Percentiles rank a stretch among this genome's conserved stretches.
Evolutionary conservation across 2,797 vertebrate genomes (phyloP).

Genomic region (Amblyopsis hoosieri): DNA sequence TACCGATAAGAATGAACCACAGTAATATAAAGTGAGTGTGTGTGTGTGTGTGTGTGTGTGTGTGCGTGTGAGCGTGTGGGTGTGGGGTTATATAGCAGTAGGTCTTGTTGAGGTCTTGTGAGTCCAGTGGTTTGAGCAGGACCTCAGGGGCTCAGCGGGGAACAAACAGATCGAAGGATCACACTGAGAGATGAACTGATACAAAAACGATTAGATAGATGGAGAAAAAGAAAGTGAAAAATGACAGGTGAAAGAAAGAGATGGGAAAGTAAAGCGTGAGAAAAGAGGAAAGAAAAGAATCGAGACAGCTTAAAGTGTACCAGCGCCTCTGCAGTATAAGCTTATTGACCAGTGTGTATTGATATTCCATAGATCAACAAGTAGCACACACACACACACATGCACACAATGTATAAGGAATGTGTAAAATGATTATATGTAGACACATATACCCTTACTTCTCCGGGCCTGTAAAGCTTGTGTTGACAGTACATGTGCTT

Average conservation of each 20-base stretch:
- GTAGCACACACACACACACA: constrained; percentile 5
- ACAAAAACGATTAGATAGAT: constrained; percentile 1
- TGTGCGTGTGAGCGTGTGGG: no score
- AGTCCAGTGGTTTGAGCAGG: background rate
- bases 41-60: no score
- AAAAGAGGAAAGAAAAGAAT: background rate
- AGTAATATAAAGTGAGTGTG: background rate
- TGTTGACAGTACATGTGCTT: no score
- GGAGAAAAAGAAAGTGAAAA: background rate
- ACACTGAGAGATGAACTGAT: constrained; percentile 20
- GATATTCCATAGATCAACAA: constrained; percentile 47
- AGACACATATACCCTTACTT: background rate
- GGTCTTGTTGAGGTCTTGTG: background rate
- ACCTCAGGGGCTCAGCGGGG: background rate
- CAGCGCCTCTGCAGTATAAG: constrained; percentile 41
- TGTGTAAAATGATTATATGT: background rate
- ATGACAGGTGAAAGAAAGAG: background rate
- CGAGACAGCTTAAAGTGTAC: constrained; percentile 15
- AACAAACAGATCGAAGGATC: constrained; percentile 26
- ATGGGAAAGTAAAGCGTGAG: background rate
- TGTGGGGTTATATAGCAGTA: background rate
- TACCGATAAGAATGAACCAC: no score
- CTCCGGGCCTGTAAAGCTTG: no score
- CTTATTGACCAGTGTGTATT: constrained; percentile 54
- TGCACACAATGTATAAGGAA: background rate